These are phyloP conservation scores for Threskiornis aethiopicus DNA, from an alignment of 2,797 vertebrate species.

Conservation along the genomic window DNA sequence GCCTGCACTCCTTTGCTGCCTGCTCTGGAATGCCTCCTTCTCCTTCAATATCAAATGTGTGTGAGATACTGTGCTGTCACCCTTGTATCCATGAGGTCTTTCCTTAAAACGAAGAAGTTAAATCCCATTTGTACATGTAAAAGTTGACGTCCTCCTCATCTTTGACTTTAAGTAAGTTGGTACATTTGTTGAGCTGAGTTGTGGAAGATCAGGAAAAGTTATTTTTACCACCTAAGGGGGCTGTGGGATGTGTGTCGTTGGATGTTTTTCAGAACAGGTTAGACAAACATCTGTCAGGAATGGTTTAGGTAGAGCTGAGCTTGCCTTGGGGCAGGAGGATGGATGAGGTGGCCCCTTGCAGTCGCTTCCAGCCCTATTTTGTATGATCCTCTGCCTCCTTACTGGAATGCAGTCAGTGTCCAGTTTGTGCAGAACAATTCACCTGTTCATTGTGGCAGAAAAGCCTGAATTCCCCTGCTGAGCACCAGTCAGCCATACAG, in stretches of 20 bases:
- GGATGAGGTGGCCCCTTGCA: neutral
- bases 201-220: neutral
- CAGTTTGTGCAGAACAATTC: neutral
- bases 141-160: neutral
- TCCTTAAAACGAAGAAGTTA: neutral
- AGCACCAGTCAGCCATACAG: accelerated
- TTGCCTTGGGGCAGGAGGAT: neutral
- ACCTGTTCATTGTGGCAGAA: neutral
- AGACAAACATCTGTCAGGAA: slow-evolving; percentile 9
- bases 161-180: neutral
- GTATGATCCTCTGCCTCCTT: neutral
- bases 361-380: neutral
- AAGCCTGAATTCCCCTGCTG: neutral
- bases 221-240: neutral
- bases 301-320: neutral
- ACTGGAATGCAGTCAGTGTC: neutral
- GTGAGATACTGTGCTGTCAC: neutral
- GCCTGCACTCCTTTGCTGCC: neutral
- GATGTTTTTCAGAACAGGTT: neutral
- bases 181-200: neutral
- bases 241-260: neutral
- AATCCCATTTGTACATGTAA: neutral
- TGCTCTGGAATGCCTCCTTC: neutral
- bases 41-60: neutral
- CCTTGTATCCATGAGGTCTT: neutral